These are phyloP conservation scores for Brachyopa scutellaris DNA, from an alignment of 2,888 invertebrate species.

Conservation along the genomic window DNA sequence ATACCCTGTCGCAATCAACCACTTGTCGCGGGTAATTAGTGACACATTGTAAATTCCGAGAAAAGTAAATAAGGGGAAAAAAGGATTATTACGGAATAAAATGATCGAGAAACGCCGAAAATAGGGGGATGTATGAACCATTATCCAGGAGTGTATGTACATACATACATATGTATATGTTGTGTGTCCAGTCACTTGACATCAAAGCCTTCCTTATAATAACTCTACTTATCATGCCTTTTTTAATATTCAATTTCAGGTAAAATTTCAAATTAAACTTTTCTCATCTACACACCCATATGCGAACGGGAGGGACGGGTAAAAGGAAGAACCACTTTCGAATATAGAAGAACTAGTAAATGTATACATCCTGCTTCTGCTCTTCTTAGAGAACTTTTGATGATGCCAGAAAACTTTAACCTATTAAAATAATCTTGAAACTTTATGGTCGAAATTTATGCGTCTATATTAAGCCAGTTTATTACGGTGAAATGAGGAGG, in stretches of 20 bases:
- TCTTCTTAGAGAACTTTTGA: slow-evolving; percentile 21
- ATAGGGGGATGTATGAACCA: too few relatives aligned
- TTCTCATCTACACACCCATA: slow-evolving; percentile 11
- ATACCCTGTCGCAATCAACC: too few relatives aligned
- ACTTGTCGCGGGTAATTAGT: too few relatives aligned
- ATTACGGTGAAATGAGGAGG: neutral
- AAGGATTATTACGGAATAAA: too few relatives aligned
- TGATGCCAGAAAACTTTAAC: slow-evolving; percentile 35
- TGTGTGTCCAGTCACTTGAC: too few relatives aligned
- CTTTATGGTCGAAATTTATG: slow-evolving; percentile 40
- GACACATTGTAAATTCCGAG: too few relatives aligned
- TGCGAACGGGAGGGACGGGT: neutral
- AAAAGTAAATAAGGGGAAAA: too few relatives aligned
- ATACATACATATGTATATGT: too few relatives aligned
- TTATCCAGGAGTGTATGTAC: too few relatives aligned
- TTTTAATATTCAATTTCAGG: slow-evolving; percentile 39
- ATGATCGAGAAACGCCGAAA: too few relatives aligned
- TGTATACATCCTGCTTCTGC: neutral
- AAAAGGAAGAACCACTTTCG: neutral
- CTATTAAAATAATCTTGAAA: slow-evolving; percentile 55
- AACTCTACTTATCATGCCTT: slow-evolving; percentile 3
- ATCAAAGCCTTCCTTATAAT: neutral
- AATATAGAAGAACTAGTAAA: neutral
- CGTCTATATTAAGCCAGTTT: slow-evolving; percentile 6
- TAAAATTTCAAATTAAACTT: slow-evolving; percentile 16